These are phyloP conservation scores for Callimorpha dominula DNA, from an alignment of 2,888 invertebrate species.

Conservation along the genomic window DNA sequence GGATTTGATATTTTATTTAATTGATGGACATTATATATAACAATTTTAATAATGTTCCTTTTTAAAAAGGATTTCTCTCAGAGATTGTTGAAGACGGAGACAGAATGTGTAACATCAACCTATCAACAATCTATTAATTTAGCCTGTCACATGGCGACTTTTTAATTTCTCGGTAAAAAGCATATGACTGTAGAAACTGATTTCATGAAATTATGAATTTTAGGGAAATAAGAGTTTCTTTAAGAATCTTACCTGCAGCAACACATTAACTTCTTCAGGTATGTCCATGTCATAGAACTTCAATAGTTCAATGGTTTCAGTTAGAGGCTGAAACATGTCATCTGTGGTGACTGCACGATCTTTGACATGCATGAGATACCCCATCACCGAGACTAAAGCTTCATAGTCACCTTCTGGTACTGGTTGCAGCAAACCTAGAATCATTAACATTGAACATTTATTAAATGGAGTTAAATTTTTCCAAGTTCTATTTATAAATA, in stretches of 20 bases:
- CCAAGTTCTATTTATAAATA: not conserved
- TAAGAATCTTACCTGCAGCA: slow-evolving; percentile 88
- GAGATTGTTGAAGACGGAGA: too few relatives aligned
- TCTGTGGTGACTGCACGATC: slow-evolving; percentile 95
- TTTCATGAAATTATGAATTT: not conserved
- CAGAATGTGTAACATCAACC: too few relatives aligned
- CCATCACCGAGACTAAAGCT: slow-evolving; percentile 97
- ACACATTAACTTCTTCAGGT: slow-evolving; percentile 97
- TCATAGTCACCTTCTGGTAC: slow-evolving; percentile 96
- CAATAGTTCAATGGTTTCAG: slow-evolving; percentile 96
- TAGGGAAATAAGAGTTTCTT: not conserved
- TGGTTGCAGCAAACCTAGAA: slow-evolving; percentile 86
- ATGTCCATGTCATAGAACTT: slow-evolving; percentile 98
- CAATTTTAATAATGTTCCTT: too few relatives aligned
- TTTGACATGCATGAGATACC: slow-evolving; percentile 96
- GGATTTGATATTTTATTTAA: not conserved
- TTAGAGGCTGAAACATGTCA: slow-evolving; percentile 98
- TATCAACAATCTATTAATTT: not conserved
- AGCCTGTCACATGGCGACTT: not conserved
- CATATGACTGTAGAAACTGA: not conserved
- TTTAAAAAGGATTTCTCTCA: too few relatives aligned
- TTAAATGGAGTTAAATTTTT: not conserved
- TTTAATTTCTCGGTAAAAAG: not conserved
- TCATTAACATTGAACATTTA: not conserved
- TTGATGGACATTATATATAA: not conserved